Conservation (phyloP, 1,140 invertebrate genomes). For the Trachymyrmex cornetzi region DNA sequence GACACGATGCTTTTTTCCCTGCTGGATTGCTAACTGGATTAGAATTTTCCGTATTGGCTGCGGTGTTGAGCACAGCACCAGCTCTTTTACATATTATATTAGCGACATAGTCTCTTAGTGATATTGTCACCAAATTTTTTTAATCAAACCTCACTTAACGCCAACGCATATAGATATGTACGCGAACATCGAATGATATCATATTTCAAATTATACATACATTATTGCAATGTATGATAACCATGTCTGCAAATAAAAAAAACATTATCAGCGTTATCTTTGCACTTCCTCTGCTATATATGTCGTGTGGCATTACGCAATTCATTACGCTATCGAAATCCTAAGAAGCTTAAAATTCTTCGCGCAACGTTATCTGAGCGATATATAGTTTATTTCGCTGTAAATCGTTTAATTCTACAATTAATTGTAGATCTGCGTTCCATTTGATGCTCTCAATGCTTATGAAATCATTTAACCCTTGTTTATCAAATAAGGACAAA, state of each 20-base stretch:
- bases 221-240: constrained; percentile 30
- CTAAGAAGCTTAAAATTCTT: constrained; percentile 29
- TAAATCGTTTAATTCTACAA: background rate
- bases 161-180: background rate
- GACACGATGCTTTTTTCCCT: too few species aligned
- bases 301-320: constrained; percentile 31
- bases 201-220: background rate
- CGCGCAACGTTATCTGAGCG: constrained; percentile 20
- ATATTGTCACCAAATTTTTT: constrained; percentile 15
- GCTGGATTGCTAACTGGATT: too few species aligned
- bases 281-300: constrained; percentile 37
- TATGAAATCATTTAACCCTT: too few species aligned
- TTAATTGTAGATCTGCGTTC: background rate
- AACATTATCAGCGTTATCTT: constrained; percentile 44
- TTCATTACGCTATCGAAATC: constrained; percentile 35
- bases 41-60: too few species aligned
- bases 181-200: background rate
- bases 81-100: background rate
- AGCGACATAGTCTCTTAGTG: background rate
- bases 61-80: too few species aligned
- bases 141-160: background rate
- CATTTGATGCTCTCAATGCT: too few species aligned
- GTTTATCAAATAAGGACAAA: too few species aligned
- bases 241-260: constrained; percentile 28
- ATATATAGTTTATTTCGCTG: constrained; percentile 35